These are phyloP conservation scores for Anticlea derivata DNA, from an alignment of 2,888 invertebrate species.

Conservation along the genomic window DNA sequence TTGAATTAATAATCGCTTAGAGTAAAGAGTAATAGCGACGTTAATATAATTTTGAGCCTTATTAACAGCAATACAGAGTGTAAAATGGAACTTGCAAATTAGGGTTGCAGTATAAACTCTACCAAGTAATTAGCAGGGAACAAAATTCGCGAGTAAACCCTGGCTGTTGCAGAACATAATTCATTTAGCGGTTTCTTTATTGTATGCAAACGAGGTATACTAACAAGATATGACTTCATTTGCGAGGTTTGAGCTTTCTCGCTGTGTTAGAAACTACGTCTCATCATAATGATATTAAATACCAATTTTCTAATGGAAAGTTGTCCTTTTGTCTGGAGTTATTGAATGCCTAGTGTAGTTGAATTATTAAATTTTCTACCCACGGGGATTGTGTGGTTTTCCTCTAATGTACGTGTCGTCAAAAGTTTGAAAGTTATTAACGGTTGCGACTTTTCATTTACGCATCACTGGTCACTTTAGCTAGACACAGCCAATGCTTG, in stretches of 20 bases:
- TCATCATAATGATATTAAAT: slow-evolving; percentile 35
- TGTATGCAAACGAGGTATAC: slow-evolving; percentile 54
- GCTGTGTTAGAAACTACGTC: slow-evolving; percentile 25
- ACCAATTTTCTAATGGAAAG: slow-evolving; percentile 39
- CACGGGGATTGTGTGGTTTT: not conserved
- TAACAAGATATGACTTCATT: slow-evolving; percentile 52
- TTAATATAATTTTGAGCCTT: slow-evolving; percentile 1
- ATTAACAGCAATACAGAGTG: not conserved
- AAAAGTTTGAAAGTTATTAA: too few species aligned
- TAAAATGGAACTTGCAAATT: slow-evolving; percentile 3
- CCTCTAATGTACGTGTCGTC: not conserved
- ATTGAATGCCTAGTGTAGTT: slow-evolving; percentile 10
- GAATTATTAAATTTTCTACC: slow-evolving; percentile 16
- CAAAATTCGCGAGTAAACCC: slow-evolving; percentile 4
- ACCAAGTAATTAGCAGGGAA: slow-evolving; percentile 10
- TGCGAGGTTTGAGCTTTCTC: slow-evolving; percentile 29
- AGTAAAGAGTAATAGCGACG: not conserved
- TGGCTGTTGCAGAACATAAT: slow-evolving; percentile 33
- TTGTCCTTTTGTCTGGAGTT: slow-evolving; percentile 24
- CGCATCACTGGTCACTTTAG: too few species aligned
- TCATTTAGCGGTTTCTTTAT: slow-evolving; percentile 52
- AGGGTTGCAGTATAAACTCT: slow-evolving; percentile 1
- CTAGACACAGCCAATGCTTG: too few species aligned
- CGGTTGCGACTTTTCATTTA: too few species aligned
- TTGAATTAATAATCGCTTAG: slow-evolving; percentile 2